Evolutionary conservation across 2,888 invertebrate species (phyloP).

Genomic region (Scaptomyza polygonia): DNA sequence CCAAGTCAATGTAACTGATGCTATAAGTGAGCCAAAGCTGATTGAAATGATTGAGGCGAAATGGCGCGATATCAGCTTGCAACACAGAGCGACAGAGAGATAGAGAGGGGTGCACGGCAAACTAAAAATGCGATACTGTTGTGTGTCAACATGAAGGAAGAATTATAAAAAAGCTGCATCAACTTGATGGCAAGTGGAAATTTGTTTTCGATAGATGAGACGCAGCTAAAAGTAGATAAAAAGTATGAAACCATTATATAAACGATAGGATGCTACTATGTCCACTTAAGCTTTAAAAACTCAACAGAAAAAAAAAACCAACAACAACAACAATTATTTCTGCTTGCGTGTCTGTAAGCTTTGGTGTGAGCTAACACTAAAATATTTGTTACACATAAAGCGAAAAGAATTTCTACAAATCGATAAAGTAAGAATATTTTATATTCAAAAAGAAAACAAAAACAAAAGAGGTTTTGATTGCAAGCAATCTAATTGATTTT

Average conservation of each 20-base stretch:
- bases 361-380: not conserved
- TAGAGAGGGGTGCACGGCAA: slow-evolving; percentile 3
- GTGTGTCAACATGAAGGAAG: slow-evolving; percentile 47
- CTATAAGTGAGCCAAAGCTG: slow-evolving; percentile 77
- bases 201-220: slow-evolving; percentile 51
- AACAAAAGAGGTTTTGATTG: too few species aligned
- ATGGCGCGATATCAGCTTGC: slow-evolving; percentile 63
- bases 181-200: slow-evolving; percentile 54
- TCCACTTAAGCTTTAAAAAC: slow-evolving; percentile 16
- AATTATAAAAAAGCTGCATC: slow-evolving; percentile 27
- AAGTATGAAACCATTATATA: slow-evolving; percentile 19
- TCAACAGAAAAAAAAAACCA: not conserved
- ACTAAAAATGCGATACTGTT: slow-evolving; percentile 42
- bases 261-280: slow-evolving; percentile 1
- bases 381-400: not conserved
- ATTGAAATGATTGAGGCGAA: slow-evolving; percentile 77
- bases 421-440: too few species aligned
- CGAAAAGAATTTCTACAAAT: not conserved
- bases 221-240: slow-evolving; percentile 33
- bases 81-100: slow-evolving; percentile 1
- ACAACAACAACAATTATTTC: not conserved
- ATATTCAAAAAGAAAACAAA: too few species aligned
- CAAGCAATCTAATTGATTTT: too few species aligned
- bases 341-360: not conserved
- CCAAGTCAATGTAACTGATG: slow-evolving; percentile 75